phyloP scores from a whole-genome alignment of 1,140 invertebrate species.

The Hypsibius dujardini region DNA sequence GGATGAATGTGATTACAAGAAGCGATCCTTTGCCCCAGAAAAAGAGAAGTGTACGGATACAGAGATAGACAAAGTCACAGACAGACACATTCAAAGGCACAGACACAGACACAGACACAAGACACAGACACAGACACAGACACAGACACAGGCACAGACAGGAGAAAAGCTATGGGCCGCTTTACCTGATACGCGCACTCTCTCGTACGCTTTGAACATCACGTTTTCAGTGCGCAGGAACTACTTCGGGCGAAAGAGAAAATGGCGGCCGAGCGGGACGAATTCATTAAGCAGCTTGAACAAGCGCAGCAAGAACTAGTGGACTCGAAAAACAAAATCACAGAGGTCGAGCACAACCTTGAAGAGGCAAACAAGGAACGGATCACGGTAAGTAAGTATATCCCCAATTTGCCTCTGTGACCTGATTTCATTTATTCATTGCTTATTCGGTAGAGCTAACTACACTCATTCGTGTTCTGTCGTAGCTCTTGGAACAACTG shows the following conservation, averaged over 20 bases:
- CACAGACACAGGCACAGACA: too few relatives aligned
- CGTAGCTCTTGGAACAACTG: slow-evolving; percentile 24
- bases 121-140: too few relatives aligned
- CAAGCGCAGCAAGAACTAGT: not conserved
- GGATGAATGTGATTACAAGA: too few relatives aligned
- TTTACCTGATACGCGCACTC: too few relatives aligned
- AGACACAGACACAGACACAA: too few relatives aligned
- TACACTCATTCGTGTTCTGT: not conserved
- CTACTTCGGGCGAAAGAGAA: not conserved
- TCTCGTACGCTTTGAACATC: not conserved
- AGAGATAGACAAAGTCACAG: too few relatives aligned
- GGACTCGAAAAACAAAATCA: not conserved
- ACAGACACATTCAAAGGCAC: too few relatives aligned
- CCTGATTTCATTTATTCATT: too few relatives aligned
- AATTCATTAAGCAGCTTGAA: not conserved
- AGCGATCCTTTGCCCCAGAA: not conserved
- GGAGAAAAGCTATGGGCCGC: too few relatives aligned
- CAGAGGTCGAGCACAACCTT: not conserved
- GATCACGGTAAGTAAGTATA: slow-evolving; percentile 9
- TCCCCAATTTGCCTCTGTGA: too few relatives aligned
- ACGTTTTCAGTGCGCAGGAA: slow-evolving; percentile 9
- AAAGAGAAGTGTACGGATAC: too few relatives aligned
- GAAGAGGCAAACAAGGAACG: not conserved
- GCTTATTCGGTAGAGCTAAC: too few relatives aligned
- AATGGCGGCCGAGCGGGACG: not conserved